phyloP scores from a whole-genome alignment of 2,113 vertebrate genomes.

The Ranitomeya imitator region DNA sequence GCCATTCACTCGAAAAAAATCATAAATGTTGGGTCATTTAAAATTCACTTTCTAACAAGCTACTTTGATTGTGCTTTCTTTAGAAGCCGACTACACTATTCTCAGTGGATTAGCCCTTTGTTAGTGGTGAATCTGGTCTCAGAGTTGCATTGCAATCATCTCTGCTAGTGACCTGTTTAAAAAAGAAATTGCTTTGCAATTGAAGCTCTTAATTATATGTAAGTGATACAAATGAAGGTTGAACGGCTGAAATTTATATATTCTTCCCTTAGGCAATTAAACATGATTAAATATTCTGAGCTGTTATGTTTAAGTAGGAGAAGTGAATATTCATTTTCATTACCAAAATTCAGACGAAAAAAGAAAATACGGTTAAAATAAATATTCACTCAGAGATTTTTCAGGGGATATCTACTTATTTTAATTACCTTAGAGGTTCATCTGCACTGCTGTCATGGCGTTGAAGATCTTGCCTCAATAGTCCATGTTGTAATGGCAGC shows the following conservation, averaged over 20 bases:
- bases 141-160: slow-evolving; percentile 16
- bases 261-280: slow-evolving; percentile 35
- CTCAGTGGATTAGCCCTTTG: slow-evolving; percentile 27
- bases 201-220: slow-evolving; percentile 28
- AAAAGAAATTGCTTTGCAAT: slow-evolving; percentile 25
- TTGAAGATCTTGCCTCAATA: not conserved
- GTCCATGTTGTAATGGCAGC: not conserved
- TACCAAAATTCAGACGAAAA: not conserved
- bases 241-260: slow-evolving; percentile 21
- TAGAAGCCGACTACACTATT: not conserved
- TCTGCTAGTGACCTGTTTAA: slow-evolving; percentile 20
- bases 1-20: not conserved
- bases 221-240: slow-evolving; percentile 32
- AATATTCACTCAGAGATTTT: not conserved
- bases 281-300: slow-evolving; percentile 44
- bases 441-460: not conserved
- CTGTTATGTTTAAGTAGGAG: slow-evolving; percentile 15
- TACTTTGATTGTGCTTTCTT: not conserved
- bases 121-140: slow-evolving; percentile 19
- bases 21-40: not conserved
- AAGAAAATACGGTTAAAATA: not conserved
- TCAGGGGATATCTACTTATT: not conserved
- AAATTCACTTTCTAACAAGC: not conserved
- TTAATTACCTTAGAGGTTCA: not conserved
- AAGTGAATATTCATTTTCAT: slow-evolving; percentile 14